Percentiles rank a stretch among this genome's conserved stretches.
phyloP scores from a whole-genome alignment of 2,113 vertebrate species.

The Xyliphius kryptos region DNA sequence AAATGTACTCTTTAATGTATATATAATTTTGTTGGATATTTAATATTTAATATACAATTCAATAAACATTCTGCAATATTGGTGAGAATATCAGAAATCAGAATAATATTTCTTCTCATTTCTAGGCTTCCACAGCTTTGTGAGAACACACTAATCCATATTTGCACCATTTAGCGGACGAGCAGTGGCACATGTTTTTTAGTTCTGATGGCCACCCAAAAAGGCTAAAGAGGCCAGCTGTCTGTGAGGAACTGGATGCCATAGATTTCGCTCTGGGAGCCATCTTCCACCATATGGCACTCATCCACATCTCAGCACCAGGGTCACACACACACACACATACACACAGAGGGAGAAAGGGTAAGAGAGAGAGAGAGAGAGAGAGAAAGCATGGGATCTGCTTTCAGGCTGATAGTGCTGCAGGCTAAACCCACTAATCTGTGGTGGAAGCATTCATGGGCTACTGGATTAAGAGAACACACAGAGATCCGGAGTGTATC shows the following conservation, averaged over 20 bases:
- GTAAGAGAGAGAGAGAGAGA: too few relatives aligned
- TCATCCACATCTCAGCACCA: slow-evolving; percentile 51
- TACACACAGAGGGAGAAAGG: slow-evolving; percentile 3
- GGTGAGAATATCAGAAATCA: too few relatives aligned
- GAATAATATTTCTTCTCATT: too few relatives aligned
- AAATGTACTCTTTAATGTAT: too few relatives aligned
- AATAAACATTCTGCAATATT: too few relatives aligned
- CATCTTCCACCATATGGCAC: slow-evolving; percentile 53
- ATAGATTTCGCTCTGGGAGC: slow-evolving; percentile 35
- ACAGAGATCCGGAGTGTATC: slow-evolving; percentile 22
- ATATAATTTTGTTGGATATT: too few relatives aligned
- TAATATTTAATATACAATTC: too few relatives aligned
- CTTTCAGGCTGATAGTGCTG: slow-evolving; percentile 49
- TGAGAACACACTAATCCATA: too few relatives aligned
- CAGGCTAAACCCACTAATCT: slow-evolving; percentile 47
- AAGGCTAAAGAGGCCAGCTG: slow-evolving; percentile 53
- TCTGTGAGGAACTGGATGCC: slow-evolving; percentile 57
- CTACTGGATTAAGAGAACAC: slow-evolving; percentile 52
- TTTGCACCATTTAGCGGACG: slow-evolving; percentile 50
- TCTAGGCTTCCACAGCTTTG: too few relatives aligned
- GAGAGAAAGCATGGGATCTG: slow-evolving; percentile 50
- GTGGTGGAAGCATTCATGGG: slow-evolving; percentile 41
- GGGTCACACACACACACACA: slow-evolving; percentile 47
- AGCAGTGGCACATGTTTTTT: slow-evolving; percentile 45
- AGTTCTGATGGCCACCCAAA: slow-evolving; percentile 33